These are phyloP conservation scores for Bufo gargarizans DNA, from an alignment of 2,113 vertebrate species.

Conservation along the genomic window DNA sequence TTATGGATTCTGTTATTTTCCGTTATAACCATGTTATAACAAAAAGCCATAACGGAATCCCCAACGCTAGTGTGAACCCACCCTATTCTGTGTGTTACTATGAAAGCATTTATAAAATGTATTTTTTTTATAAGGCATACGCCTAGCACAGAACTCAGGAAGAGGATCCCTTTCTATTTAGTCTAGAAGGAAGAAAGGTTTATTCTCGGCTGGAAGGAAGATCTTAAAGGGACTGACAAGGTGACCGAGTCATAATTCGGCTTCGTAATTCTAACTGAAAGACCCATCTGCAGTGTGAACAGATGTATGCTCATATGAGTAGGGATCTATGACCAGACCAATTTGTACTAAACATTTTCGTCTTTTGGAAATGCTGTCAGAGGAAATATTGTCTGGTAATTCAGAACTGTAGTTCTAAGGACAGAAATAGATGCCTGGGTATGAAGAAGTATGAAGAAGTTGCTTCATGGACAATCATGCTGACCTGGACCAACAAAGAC, in stretches of 20 bases:
- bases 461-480: no score
- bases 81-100: background rate
- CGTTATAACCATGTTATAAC: no score
- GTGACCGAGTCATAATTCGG: background rate
- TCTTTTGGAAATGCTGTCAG: no score
- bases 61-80: no score
- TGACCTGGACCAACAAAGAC: no score
- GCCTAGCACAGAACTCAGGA: background rate
- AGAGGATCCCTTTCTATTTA: background rate
- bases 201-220: background rate
- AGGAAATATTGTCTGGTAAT: background rate
- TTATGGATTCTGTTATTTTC: no score
- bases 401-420: background rate
- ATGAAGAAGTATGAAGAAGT: no score
- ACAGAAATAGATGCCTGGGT: no score
- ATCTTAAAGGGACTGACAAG: background rate
- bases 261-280: background rate
- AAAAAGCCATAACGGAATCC: no score
- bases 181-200: slow-evolving; percentile 9
- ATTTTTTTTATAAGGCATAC: background rate
- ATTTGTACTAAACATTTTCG: background rate
- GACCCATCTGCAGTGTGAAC: background rate
- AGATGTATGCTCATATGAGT: background rate
- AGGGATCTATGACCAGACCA: background rate
- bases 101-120: background rate